These are phyloP conservation scores for Peromyscus melanophrys DNA, from an alignment of 2,797 vertebrate genomes.

Conservation along the genomic window DNA sequence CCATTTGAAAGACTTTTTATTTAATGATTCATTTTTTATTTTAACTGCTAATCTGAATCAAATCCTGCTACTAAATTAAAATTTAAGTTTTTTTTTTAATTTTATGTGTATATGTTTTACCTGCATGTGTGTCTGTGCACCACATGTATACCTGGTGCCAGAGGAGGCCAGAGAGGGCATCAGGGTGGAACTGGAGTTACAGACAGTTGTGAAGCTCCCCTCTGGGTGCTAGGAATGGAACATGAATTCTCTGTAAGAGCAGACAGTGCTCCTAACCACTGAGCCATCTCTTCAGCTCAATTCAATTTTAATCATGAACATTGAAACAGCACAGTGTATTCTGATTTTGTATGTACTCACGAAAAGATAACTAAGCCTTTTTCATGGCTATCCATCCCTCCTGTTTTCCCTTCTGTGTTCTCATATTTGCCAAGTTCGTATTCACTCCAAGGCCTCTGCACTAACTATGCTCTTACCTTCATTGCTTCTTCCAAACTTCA, in stretches of 20 bases:
- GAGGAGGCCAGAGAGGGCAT: not conserved
- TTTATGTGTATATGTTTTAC: not conserved
- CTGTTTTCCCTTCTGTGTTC: not conserved
- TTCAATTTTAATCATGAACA: constrained; percentile 49
- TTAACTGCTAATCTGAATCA: constrained; percentile 41
- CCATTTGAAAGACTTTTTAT: constrained; percentile 42
- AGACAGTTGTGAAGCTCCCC: not conserved
- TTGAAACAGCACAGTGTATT: constrained; percentile 41
- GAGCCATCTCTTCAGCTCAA: not conserved
- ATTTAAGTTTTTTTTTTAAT: not conserved
- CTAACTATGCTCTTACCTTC: not conserved
- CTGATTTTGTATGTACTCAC: not conserved
- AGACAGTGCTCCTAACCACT: not conserved
- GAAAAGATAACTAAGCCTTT: not conserved
- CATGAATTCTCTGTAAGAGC: not conserved
- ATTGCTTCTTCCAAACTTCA: not conserved
- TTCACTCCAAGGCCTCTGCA: not conserved
- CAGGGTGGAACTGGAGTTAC: not conserved
- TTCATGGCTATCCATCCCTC: not conserved
- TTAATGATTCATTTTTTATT: constrained; percentile 54
- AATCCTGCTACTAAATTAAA: constrained; percentile 6
- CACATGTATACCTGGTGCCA: not conserved
- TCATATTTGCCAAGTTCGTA: not conserved
- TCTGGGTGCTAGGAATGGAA: not conserved
- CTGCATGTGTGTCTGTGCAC: not conserved